Base-by-base conservation (phyloP, 2,113 vertebrate genomes). In the Caranx melampygus region DNA sequence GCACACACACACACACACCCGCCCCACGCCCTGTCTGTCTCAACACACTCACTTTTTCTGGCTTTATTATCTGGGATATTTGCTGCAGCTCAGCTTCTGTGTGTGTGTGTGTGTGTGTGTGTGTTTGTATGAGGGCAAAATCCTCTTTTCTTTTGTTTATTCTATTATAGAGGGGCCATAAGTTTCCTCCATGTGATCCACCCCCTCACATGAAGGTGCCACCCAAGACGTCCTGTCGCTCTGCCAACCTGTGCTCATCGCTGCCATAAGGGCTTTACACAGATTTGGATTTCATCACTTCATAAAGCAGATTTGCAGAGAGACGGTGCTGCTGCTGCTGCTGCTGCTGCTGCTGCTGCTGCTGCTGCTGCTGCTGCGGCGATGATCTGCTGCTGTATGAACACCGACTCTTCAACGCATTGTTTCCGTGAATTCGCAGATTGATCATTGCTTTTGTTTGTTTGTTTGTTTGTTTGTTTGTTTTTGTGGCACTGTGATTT, bases 31-130 rank as follows among this genome's bases (percentile, higher is more conserved):
- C 71, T 40, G 47, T 75, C 59, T 77, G 64, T 68, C 61, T 79
- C 13, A 13, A 59, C 12, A 66, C 62, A 51, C 65, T 59, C 61
- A 69, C 69, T 80, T 72, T 71, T 78, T 79, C 68, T 49, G 4
- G 57, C 72, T 78, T 79, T 78, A 68, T 81, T 88, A 62, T 84
- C 65, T 85, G 70, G 5, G 1, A 65, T 75, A 59, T 83, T 72
- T 74, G 21, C 64, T 82, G 82, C 58, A n/a, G 49, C 83, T 85
- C 71, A 87, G 51, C 31, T 59, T 37, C 3, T 2, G 37, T 37
- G 37, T 5, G 6, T 37, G 37, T 2, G 37, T 2, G 37, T 63
- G 63, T 0, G 44, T 62, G 59, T 62, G 49, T 8, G 8, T 57
- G 14, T 3, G n/a, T 66, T 40, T 45, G 44, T 37, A 47, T 31